A percentile compares a stretch with the other conserved stretches of the same genome.
Conservation (phyloP, 2,888 invertebrate species). For the Colletes collaris region DNA sequence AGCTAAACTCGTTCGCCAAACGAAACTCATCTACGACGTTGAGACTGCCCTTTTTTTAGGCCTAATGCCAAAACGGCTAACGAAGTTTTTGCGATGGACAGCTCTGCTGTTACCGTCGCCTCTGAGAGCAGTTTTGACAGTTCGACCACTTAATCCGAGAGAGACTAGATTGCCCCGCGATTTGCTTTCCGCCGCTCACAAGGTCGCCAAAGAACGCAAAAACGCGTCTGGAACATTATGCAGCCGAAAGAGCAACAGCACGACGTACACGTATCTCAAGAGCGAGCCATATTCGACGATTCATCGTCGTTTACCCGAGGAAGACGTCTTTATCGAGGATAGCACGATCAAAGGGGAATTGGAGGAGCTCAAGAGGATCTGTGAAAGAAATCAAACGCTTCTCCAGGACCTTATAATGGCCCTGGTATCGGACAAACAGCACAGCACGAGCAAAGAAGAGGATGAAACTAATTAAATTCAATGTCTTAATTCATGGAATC, state of each 20-base stretch:
- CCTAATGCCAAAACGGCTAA: conserved; percentile 89
- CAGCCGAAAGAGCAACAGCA: conserved; percentile 72
- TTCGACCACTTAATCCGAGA: conserved; percentile 92
- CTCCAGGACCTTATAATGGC: conserved; percentile 73
- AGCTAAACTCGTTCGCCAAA: conserved; percentile 92
- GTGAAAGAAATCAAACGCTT: conserved; percentile 76
- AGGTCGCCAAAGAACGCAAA: conserved; percentile 91
- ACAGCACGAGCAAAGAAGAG: conserved; percentile 44
- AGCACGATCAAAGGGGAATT: conserved; percentile 71
- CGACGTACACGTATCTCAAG: conserved; percentile 67
- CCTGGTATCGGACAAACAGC: conserved; percentile 59
- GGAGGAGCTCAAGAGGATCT: conserved; percentile 73
- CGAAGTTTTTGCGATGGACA: conserved; percentile 90
- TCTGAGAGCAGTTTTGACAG: conserved; percentile 91
- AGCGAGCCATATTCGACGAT: conserved; percentile 66
- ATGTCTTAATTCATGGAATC: conserved; percentile 20
- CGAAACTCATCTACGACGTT: conserved; percentile 93
- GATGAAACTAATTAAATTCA: conserved; percentile 46
- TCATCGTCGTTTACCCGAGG: conserved; percentile 55
- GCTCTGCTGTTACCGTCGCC: conserved; percentile 92
- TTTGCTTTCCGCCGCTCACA: conserved; percentile 91
- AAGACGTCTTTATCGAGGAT: conserved; percentile 58
- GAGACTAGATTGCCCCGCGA: conserved; percentile 92
- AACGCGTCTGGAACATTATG: conserved; percentile 53
- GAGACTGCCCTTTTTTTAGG: conserved; percentile 92